Base-by-base conservation (phyloP, 1,140 invertebrate genomes). In the Pectinophora gossypiella region DNA sequence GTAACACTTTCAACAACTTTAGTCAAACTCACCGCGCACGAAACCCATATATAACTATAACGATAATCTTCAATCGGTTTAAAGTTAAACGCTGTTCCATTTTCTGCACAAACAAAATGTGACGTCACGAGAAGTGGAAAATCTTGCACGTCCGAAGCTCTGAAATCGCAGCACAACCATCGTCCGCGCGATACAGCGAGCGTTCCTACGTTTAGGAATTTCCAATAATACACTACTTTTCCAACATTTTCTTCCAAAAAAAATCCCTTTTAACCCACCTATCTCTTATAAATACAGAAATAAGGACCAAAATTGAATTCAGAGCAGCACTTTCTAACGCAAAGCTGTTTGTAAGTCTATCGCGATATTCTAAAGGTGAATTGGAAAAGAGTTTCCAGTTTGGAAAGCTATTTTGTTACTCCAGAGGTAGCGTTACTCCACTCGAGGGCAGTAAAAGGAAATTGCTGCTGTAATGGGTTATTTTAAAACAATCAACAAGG, bases 301-400 rank as follows among this genome's bases (percentile, higher is more conserved):
- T 23, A 32, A 32, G 27, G 7, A 3, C 27, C n/a, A 32, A 32
- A 32, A 3, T 32, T 9, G 2, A 7, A n/a, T 32, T 32, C 9
- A 12, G 9, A 1, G 1, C n/a, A 1, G 2, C n/a, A 12, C 1
- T 32, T 15, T 15, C 36, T 2, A 2, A 18, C 16, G 36, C 36
- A 40, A 40, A 40, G 16, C n/a, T 16, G 19, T 44, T 19, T 19
- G 42, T 20, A 44, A 44, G 42, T 59, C 50, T 72, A 69, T 65
- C 58, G 54, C 56, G 66, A 60, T 75, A 67, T 60, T 50, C 16
- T 73, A 70, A 76, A 78, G 73, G 76, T 76, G 73, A 72, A 76
- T 75, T 78, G 61, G 51, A 72, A n/a, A 76, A 76, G 76, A 78
- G 66, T 83, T 77, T 74, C 61, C 54, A 71, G 56, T 64, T 68